phyloP scores from a whole-genome alignment of 2,888 invertebrate species.

The Odontothrips loti region DNA sequence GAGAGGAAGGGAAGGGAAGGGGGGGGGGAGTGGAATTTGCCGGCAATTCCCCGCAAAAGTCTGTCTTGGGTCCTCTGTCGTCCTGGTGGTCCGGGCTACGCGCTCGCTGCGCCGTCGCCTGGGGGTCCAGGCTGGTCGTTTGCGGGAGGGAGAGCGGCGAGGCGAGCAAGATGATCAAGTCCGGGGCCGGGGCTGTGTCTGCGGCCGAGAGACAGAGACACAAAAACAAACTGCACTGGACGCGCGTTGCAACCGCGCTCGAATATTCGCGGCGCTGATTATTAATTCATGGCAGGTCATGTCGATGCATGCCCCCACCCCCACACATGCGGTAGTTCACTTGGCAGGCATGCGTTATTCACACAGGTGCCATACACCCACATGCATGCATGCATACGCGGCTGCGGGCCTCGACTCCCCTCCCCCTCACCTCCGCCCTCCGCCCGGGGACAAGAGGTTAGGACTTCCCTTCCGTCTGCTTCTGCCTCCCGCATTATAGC shows the following conservation, averaged over 20 bases:
- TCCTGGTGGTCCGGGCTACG: neutral
- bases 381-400: neutral
- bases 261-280: no score
- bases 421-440: neutral
- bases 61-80: neutral
- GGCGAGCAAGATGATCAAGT: neutral
- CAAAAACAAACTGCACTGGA: neutral
- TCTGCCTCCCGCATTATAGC: neutral
- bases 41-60: conserved; percentile 6
- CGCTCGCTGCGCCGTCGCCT: neutral
- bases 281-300: no score
- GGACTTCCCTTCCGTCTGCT: neutral
- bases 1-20: no score
- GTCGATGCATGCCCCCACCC: no score
- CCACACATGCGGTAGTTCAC: neutral
- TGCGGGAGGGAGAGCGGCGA: neutral
- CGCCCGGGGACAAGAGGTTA: neutral
- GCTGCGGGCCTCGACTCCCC: neutral
- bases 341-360: neutral
- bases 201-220: neutral
- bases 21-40: neutral
- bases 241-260: neutral
- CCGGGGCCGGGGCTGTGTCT: neutral
- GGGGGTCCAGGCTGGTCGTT: neutral
- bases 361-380: neutral